Percentiles rank a stretch among this genome's conserved stretches.
These are phyloP conservation scores for Dasypolia templi DNA, from an alignment of 2,888 invertebrate genomes.

Conservation along the genomic window DNA sequence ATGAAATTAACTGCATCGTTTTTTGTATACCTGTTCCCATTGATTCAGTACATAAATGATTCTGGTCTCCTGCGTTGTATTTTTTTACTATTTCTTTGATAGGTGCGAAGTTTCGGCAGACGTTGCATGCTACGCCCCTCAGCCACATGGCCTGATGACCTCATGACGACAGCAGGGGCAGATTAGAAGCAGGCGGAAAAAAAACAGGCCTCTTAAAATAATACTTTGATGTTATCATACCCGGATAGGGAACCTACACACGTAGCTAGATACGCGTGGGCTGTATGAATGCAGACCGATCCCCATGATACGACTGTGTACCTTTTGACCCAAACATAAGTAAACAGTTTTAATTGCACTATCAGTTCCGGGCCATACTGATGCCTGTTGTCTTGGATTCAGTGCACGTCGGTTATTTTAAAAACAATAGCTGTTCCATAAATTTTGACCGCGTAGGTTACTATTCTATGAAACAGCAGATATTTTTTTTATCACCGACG, in stretches of 20 bases:
- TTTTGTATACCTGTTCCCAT: not conserved
- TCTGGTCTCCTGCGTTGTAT: too few relatives aligned
- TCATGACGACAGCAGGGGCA: not conserved
- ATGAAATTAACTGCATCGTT: not conserved
- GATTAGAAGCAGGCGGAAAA: not conserved
- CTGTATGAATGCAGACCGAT: not conserved
- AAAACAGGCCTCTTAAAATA: too few relatives aligned
- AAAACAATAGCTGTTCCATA: too few relatives aligned
- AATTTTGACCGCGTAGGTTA: too few relatives aligned
- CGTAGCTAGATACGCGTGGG: not conserved
- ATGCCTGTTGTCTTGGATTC: too few relatives aligned
- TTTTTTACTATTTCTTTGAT: constrained; percentile 1
- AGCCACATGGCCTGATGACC: constrained; percentile 28
- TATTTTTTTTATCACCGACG: too few relatives aligned
- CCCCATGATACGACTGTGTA: not conserved
- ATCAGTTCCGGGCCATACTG: too few relatives aligned
- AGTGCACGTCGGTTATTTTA: too few relatives aligned
- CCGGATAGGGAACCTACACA: not conserved
- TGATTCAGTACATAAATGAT: not conserved
- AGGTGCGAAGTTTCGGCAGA: not conserved
- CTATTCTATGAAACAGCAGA: too few relatives aligned
- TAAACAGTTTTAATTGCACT: too few relatives aligned
- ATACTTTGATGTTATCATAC: not conserved
- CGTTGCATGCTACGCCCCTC: constrained; percentile 9
- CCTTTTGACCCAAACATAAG: not conserved